Conservation (phyloP, 2,888 invertebrate species). For the Sphaerophoria taeniata region DNA sequence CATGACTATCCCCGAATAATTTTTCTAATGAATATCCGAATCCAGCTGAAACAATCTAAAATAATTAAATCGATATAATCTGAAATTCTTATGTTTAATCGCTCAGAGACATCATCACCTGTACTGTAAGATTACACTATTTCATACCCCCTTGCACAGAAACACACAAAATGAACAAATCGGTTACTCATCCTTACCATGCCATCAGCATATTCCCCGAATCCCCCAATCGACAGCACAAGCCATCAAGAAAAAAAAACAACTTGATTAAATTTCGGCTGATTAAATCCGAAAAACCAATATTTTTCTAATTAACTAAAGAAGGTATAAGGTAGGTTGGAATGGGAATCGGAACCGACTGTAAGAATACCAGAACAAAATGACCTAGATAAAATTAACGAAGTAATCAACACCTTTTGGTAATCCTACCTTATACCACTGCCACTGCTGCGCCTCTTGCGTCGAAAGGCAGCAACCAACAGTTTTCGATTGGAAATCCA, state of each 20-base stretch:
- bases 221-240: constrained; percentile 1
- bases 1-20: no score
- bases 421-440: no score
- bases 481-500: constrained; percentile 28
- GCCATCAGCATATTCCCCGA: neutral
- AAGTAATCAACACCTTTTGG: constrained; percentile 2
- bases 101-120: constrained; percentile 1
- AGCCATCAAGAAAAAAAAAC: neutral
- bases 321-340: neutral
- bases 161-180: neutral
- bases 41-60: neutral
- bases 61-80: constrained; percentile 18
- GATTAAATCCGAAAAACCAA: constrained; percentile 37
- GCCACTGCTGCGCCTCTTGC: no score
- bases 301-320: constrained; percentile 44
- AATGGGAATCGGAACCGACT: neutral
- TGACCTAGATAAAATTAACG: constrained; percentile 43
- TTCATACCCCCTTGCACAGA: neutral
- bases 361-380: constrained; percentile 5
- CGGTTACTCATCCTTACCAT: neutral
- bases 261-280: constrained; percentile 28
- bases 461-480: neutral
- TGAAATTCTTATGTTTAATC: neutral
- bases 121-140: neutral
- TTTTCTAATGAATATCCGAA: no score